Evolutionary conservation across 1,140 invertebrate species (phyloP).

Genomic region (Heliconius melpomene): DNA sequence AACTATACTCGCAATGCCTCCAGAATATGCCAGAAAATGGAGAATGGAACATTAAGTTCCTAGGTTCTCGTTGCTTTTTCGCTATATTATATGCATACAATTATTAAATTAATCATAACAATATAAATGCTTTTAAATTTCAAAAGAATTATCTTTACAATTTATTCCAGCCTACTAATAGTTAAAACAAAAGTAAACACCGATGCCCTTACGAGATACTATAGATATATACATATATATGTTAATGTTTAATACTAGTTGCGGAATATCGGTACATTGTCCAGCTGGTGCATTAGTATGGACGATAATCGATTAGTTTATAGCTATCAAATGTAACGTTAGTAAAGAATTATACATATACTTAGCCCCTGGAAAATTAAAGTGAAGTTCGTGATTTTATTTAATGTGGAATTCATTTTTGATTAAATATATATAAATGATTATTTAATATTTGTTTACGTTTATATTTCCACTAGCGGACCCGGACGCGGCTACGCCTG

Average conservation of each 20-base stretch:
- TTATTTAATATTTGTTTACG: no score
- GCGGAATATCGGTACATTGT: conserved; percentile 46
- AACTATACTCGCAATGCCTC: no score
- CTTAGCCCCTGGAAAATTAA: conserved; percentile 23
- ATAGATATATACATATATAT: conserved; percentile 38
- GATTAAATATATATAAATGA: no score
- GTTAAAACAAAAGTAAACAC: conserved; percentile 56
- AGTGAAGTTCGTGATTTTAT: conserved; percentile 15
- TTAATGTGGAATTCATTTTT: background rate
- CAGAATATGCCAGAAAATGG: no score
- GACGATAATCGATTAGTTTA: conserved; percentile 38
- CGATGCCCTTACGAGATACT: conserved; percentile 63
- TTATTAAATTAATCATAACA: background rate
- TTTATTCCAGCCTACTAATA: background rate
- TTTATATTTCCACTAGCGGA: no score
- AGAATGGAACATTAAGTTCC: no score
- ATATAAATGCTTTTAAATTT: background rate
- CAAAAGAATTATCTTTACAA: background rate
- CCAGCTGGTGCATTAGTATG: conserved; percentile 42
- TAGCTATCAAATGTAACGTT: conserved; percentile 20
- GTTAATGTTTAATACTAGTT: conserved; percentile 41
- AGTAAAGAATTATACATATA: background rate
- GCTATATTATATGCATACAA: no score
- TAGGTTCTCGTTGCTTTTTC: no score
- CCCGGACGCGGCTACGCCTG: no score